Conservation (phyloP, 2,888 invertebrate genomes). For the Glaucopsyche alexis region DNA sequence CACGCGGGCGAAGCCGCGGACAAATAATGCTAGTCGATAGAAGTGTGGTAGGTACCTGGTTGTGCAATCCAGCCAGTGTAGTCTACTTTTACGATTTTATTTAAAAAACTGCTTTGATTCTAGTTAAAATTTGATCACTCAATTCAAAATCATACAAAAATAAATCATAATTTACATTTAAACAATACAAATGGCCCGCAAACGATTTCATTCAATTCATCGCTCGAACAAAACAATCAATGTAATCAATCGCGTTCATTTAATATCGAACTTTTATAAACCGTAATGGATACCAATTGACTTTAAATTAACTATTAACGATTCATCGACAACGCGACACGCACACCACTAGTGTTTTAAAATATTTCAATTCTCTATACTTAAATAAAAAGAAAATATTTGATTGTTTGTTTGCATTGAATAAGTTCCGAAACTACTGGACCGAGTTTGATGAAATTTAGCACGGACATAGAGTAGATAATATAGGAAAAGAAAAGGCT, state of each 20-base stretch:
- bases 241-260: conserved; percentile 65
- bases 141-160: conserved; percentile 33
- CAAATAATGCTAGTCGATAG: no score
- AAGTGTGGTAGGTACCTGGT: no score
- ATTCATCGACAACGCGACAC: conserved; percentile 66
- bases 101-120: not conserved
- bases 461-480: no score
- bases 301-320: conserved; percentile 73
- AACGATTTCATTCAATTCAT: conserved; percentile 58
- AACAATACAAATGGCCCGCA: conserved; percentile 45
- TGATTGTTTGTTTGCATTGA: no score
- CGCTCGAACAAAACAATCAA: conserved; percentile 63
- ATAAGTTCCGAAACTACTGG: no score
- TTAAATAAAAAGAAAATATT: not conserved
- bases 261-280: conserved; percentile 70
- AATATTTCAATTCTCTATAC: not conserved
- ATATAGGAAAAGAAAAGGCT: no score
- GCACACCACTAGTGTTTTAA: conserved; percentile 40
- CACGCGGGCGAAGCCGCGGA: no score
- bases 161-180: conserved; percentile 37
- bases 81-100: no score
- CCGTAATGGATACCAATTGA: conserved; percentile 76
- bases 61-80: no score
- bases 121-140: conserved; percentile 2
- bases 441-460: no score